Base-by-base conservation (phyloP, 2,113 vertebrate species). In the Columba livia region DNA sequence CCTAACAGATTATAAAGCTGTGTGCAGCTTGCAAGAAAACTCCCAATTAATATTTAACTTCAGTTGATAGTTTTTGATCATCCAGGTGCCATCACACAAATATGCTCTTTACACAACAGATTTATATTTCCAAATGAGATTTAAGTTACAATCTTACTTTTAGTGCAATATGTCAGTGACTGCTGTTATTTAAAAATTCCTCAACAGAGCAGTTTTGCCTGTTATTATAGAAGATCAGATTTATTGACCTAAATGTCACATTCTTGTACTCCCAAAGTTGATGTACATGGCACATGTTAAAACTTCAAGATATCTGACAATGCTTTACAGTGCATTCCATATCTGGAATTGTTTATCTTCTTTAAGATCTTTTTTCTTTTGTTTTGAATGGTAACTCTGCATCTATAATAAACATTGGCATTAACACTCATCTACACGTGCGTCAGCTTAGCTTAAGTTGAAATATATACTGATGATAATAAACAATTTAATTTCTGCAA, bases 41-140 rank as follows among this genome's bases (percentile, higher is more conserved):
- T 96, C 54, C 44, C 60, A 77, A 53, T 94, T 95, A 88, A 72
- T 79, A 78, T 38, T 89, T 95, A 92, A 92, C n/a, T 85, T 83
- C 67, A 75, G 12, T 82, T 95, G 40, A n/a, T 80, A 60, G 89
- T 93, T 95, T 97, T 72, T 84, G 60, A 57, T 90, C 42, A 91
- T 90, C 38, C 85, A 29, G 71, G 38, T 53, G 58, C 79, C 57
- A 36, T 47, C 56, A 77, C 64, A 72, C 25, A 89, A 79, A 56
- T 61, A 66, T 31, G 44, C 29, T 77, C 60, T 95, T 95, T 94
- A 57, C 51, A 70, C 13, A 38, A 58, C 6, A 91, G 51, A 86
- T 96, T 95, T 88, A 86, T 81, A 91, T 32, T 79, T 62, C 86
- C 65, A 56, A 89, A 82, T 77, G n/a, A 90, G 47, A 53, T 85